phyloP scores from a whole-genome alignment of 1,140 invertebrate genomes.

The Dendrolimus kikuchii region DNA sequence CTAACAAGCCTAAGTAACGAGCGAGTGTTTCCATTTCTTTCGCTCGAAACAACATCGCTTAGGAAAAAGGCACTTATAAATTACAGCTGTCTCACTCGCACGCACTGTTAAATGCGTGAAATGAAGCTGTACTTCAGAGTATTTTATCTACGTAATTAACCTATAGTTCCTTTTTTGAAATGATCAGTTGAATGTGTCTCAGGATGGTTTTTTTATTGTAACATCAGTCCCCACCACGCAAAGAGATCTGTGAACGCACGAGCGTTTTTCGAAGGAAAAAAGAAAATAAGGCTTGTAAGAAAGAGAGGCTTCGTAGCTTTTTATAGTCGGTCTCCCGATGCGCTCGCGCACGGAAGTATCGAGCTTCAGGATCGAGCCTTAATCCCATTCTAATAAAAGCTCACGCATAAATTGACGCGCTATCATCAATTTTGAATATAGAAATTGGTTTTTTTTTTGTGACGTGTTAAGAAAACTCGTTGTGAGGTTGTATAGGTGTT shows the following conservation, averaged over 20 bases:
- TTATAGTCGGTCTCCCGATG: conserved; percentile 65
- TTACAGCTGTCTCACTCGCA: conserved; percentile 35
- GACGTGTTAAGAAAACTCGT: conserved; percentile 19
- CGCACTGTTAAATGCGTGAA: conserved; percentile 20
- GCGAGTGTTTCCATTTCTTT: conserved; percentile 52
- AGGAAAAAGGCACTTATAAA: conserved; percentile 29
- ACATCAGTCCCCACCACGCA: conserved; percentile 29
- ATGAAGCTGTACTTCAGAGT: conserved; percentile 36
- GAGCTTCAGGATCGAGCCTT: conserved; percentile 57
- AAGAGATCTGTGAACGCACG: conserved; percentile 42
- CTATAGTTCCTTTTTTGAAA: conserved; percentile 38
- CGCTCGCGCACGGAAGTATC: conserved; percentile 65
- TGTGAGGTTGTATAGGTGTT: conserved; percentile 51
- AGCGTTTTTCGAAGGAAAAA: conserved; percentile 47
- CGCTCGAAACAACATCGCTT: conserved; percentile 30
- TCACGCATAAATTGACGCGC: conserved; percentile 60
- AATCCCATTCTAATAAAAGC: conserved; percentile 69
- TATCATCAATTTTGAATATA: conserved; percentile 46
- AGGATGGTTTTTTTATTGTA: conserved; percentile 44
- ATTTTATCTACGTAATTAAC: conserved; percentile 37
- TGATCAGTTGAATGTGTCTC: conserved; percentile 47
- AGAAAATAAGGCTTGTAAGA: conserved; percentile 55
- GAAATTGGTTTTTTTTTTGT: conserved; percentile 50
- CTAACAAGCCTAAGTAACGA: conserved; percentile 28
- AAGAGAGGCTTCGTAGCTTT: conserved; percentile 61